These are phyloP conservation scores for Mionectes olivaceus DNA, from an alignment of 2,797 vertebrate genomes.

Conservation along the genomic window DNA sequence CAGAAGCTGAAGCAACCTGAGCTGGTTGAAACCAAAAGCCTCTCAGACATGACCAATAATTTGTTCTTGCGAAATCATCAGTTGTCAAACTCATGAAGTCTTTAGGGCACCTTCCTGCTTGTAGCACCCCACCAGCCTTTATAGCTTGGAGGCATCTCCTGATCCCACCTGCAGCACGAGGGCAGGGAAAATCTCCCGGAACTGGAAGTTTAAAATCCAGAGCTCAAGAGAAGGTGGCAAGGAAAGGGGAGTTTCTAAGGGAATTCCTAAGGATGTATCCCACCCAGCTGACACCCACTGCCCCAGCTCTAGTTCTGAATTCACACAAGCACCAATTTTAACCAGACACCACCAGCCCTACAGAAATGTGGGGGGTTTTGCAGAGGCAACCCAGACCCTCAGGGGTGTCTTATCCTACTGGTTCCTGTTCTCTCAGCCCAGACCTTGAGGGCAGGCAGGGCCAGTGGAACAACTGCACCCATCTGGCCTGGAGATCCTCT, in stretches of 20 bases:
- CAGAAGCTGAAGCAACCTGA: background rate
- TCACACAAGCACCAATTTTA: background rate
- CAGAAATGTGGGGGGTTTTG: accelerated
- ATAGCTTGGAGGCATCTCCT: background rate
- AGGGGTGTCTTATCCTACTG: background rate
- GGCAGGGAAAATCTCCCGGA: background rate
- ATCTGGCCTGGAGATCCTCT: accelerated
- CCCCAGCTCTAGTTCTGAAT: background rate
- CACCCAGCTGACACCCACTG: background rate
- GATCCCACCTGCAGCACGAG: background rate
- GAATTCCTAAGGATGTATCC: background rate
- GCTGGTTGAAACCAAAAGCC: background rate
- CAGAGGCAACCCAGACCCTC: background rate
- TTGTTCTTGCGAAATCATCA: background rate
- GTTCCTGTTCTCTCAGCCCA: background rate
- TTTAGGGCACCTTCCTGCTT: background rate
- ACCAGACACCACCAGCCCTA: background rate
- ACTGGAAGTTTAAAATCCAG: background rate
- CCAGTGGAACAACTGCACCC: background rate
- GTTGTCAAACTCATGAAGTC: background rate
- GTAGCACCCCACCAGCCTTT: background rate
- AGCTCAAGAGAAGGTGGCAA: background rate
- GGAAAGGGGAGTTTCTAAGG: background rate
- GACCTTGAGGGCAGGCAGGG: background rate
- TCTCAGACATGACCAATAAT: background rate